Conservation (phyloP, 1,140 invertebrate species). For the Drosophila littoralis region DNA sequence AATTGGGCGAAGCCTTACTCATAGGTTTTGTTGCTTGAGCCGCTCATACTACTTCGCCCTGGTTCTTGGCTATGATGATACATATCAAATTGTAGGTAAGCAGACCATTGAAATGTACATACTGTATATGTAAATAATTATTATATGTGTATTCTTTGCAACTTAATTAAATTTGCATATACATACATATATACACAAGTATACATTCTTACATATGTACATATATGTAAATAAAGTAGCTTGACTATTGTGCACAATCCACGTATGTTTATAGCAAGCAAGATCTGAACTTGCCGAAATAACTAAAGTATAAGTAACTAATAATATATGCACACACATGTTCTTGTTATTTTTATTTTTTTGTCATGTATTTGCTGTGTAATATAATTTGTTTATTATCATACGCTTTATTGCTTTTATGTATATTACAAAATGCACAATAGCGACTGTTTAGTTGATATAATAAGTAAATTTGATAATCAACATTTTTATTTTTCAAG, state of each 20-base stretch:
- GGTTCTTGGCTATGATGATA: constrained; percentile 8
- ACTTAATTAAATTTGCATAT: not conserved
- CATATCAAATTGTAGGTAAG: constrained; percentile 20
- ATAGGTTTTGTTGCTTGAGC: constrained; percentile 7
- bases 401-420: too few relatives aligned
- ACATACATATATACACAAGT: not conserved
- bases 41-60: constrained; percentile 17
- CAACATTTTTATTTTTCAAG: too few relatives aligned
- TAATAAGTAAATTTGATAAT: too few relatives aligned
- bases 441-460: too few relatives aligned
- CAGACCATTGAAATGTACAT: not conserved
- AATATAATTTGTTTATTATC: too few relatives aligned
- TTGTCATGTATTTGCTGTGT: too few relatives aligned
- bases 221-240: not conserved
- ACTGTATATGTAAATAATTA: not conserved
- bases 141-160: not conserved
- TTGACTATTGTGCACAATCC: too few relatives aligned
- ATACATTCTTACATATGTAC: not conserved
- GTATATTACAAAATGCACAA: too few relatives aligned
- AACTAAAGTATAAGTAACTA: too few relatives aligned
- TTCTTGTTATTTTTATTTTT: too few relatives aligned
- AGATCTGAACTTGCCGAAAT: too few relatives aligned
- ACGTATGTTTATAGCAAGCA: not conserved
- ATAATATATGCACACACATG: too few relatives aligned
- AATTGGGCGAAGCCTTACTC: constrained; percentile 69